Base-by-base conservation (phyloP, 2,113 vertebrate species). In the Archocentrus centrarchus region DNA sequence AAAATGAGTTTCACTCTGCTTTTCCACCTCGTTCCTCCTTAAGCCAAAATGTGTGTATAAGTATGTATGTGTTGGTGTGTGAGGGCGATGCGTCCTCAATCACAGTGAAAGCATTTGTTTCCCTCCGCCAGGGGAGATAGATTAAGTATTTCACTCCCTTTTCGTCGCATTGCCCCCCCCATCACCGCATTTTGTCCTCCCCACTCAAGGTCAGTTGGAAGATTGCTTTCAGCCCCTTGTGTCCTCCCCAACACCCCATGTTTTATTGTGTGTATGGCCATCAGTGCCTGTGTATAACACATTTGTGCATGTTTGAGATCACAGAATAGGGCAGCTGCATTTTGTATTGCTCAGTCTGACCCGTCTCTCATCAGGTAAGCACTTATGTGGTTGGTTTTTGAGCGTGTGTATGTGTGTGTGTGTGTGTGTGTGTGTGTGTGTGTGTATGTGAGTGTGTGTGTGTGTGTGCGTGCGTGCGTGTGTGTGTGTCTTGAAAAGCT, bases 181-280 rank as follows among this genome's bases (percentile, higher is more conserved):
- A 77, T 82, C 89, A 86, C 84, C 79, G 22, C 68, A 59, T 86
- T 93, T 92, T 91, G 88, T 94, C 93, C 93, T 91, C 89, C 59
- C 86, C 76, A 79, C 87, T 94, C 93, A 95, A 95, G 94, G 94
- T 94, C 93, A 93, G 91, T 68, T 41, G 87, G 91, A 93, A 95
- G 93, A 94, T 94, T 95, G 93, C 93, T 94, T 95, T 94, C 91
- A 92, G 91, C 91, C 93, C 93, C 93, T 89, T 86, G 94, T 92
- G 91, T 92, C 93, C 92, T 90, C 81, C 62, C 66, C 20, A 47
- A 84, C 64, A 66, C 81, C 47, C 79, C 84, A 30, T 59, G 88
- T 89, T 90, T 93, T 92, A 93, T 91, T 91, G 89, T 91, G 77
- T 77, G 75, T 75, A 75, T 20, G 78, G 79, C 83, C 80, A 59